phyloP scores from a whole-genome alignment of 1,140 invertebrate genomes.

The Zelostemma sp. region DNA sequence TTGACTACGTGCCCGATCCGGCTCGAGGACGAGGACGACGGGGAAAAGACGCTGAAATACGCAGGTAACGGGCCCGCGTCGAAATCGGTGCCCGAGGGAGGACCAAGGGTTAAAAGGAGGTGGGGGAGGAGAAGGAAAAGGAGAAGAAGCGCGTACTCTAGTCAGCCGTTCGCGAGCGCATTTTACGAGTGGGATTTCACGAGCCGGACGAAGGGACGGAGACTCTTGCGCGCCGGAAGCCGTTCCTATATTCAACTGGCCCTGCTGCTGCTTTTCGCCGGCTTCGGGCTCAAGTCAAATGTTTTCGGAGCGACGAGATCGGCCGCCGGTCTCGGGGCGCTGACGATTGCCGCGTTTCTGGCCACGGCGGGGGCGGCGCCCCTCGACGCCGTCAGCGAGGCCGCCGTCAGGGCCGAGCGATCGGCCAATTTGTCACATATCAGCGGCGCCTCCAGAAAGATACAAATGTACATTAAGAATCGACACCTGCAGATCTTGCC shows the following conservation, averaged over 20 bases:
- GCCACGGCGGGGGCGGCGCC: conserved; percentile 50
- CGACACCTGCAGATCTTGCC: conserved; percentile 81
- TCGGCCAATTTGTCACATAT: conserved; percentile 82
- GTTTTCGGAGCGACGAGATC: conserved; percentile 20
- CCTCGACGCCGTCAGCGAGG: conserved; percentile 48
- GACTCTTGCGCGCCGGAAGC: conserved; percentile 10
- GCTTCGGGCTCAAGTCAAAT: conserved; percentile 40
- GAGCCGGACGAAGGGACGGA: neutral
- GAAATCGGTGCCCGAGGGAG: neutral
- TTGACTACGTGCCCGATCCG: no score
- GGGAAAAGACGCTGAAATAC: conserved; percentile 5
- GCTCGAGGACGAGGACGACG: conserved; percentile 9
- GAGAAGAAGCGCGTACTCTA: neutral
- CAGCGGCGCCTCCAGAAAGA: conserved; percentile 79
- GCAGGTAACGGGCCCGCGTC: conserved; percentile 1
- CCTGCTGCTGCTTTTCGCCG: conserved; percentile 52
- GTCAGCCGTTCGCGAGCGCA: conserved; percentile 13
- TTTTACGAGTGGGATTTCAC: neutral
- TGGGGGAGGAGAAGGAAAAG: neutral
- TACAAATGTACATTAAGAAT: conserved; percentile 86
- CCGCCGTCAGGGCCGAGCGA: conserved; percentile 69
- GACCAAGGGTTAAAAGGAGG: no score
- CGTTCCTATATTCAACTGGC: conserved; percentile 49
- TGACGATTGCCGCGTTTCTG: conserved; percentile 51
- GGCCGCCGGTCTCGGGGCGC: conserved; percentile 25